Conservation (phyloP, 1,140 invertebrate species). For the Pygmarrhopalites habei region DNA sequence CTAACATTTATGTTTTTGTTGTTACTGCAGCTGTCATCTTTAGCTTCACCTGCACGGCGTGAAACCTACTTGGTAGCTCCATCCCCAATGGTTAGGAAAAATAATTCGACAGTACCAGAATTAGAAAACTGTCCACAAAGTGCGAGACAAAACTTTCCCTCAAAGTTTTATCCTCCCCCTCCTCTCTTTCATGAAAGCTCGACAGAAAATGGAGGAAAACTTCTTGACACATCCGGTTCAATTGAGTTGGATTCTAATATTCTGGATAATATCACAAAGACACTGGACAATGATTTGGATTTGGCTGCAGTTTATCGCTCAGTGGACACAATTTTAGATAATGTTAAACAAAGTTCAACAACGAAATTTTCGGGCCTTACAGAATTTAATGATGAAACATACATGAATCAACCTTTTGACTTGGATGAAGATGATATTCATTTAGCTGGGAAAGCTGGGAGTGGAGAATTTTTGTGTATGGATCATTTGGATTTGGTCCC, state of each 20-base stretch:
- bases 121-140: no score
- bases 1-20: neutral
- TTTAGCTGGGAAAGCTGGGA: neutral
- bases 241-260: constrained; percentile 2
- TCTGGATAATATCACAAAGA: neutral
- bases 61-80: constrained; percentile 6
- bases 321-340: neutral
- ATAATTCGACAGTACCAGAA: no score
- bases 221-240: neutral
- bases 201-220: no score
- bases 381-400: neutral
- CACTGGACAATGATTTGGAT: constrained; percentile 6
- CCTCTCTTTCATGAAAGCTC: no score
- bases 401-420: neutral
- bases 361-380: neutral
- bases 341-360: neutral
- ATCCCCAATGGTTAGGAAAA: neutral
- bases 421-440: neutral
- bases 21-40: neutral
- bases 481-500: constrained; percentile 2
- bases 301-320: neutral
- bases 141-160: no score
- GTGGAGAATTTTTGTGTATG: constrained; percentile 9
- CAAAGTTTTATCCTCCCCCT: no score
- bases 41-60: constrained; percentile 1